Percentiles rank a stretch among this genome's conserved stretches.
Conservation (phyloP, 2,888 invertebrate genomes). For the Margaritifera margaritifera region DNA sequence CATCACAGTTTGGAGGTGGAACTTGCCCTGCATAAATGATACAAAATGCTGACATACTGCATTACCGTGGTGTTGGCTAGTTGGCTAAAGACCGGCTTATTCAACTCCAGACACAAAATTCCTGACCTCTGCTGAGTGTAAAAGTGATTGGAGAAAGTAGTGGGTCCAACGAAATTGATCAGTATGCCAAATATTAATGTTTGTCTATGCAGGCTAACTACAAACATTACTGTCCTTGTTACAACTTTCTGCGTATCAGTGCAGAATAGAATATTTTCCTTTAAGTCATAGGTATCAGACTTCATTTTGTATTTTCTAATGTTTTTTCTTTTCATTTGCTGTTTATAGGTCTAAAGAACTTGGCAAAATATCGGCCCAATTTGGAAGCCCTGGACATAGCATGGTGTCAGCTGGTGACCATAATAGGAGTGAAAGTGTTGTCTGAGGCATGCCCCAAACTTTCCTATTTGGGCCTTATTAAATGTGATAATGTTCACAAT, state of each 20-base stretch:
- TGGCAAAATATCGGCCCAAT: constrained; percentile 42
- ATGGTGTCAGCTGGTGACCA: constrained; percentile 61
- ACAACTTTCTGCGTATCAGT: not conserved
- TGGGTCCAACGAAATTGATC: too few species aligned
- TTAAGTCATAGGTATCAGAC: not conserved
- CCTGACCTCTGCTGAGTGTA: too few species aligned
- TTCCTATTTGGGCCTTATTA: constrained; percentile 59
- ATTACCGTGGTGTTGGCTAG: too few species aligned
- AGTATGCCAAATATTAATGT: too few species aligned
- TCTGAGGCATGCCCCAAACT: constrained; percentile 50
- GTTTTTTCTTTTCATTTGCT: not conserved
- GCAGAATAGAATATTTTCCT: not conserved
- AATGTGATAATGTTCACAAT: constrained; percentile 58
- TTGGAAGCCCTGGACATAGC: constrained; percentile 61
- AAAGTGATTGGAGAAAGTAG: too few species aligned
- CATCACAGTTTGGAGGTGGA: too few species aligned
- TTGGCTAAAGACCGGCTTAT: too few species aligned
- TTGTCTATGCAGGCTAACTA: too few species aligned
- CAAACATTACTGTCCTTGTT: not conserved
- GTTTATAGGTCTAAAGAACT: constrained; percentile 44
- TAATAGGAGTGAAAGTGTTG: constrained; percentile 49
- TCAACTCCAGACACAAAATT: too few species aligned
- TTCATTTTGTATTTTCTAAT: not conserved
- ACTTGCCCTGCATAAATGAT: too few species aligned
- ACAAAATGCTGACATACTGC: too few species aligned